Evolutionary conservation across 2,888 invertebrate species (phyloP).

Genomic region (Cephus pulcher): DNA sequence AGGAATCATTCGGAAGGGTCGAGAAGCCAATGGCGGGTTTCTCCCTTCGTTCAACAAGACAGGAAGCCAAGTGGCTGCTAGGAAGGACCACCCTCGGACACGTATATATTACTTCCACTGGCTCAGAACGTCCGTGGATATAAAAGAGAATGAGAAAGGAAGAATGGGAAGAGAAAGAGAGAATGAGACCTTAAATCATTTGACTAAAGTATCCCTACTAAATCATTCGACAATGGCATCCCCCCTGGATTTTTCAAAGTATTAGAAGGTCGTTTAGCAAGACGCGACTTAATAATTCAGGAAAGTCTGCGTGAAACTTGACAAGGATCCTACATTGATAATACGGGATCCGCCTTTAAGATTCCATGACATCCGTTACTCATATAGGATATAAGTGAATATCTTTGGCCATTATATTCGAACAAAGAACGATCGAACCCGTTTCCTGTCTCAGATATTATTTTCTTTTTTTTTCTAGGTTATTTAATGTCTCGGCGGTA

Average conservation of each 20-base stretch:
- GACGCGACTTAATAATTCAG: not conserved
- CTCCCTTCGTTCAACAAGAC: not conserved
- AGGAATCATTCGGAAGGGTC: not conserved
- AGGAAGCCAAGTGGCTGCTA: not conserved
- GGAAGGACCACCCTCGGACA: not conserved
- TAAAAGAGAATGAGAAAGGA: not conserved
- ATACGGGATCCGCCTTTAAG: not conserved
- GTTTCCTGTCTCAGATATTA: not conserved
- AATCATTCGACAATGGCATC: not conserved
- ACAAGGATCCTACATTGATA: not conserved
- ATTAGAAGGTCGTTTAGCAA: not conserved
- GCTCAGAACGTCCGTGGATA: not conserved
- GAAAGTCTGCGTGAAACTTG: not conserved
- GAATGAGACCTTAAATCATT: not conserved
- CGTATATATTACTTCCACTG: not conserved
- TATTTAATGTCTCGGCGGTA: not conserved
- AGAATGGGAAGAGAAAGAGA: not conserved
- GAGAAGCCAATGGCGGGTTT: not conserved
- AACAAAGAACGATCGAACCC: not conserved
- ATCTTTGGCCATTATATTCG: not conserved
- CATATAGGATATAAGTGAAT: not conserved
- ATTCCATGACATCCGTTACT: not conserved
- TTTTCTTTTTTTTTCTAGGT: not conserved
- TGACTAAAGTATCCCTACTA: not conserved
- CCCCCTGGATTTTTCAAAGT: not conserved